phyloP scores from a whole-genome alignment of 2,888 invertebrate species.

The Apamea crenata region DNA sequence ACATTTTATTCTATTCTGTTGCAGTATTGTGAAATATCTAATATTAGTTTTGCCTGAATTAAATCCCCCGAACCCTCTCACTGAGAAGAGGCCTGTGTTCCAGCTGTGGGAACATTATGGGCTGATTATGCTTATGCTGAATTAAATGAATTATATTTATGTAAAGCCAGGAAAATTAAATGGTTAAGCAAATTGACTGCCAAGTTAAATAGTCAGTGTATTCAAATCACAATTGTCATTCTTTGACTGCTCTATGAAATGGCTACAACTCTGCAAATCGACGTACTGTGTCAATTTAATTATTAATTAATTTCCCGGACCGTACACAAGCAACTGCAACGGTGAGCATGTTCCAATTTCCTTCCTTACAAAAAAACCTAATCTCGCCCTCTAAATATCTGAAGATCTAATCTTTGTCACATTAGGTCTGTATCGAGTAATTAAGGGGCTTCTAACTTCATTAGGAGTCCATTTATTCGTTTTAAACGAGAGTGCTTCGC shows the following conservation, averaged over 20 bases:
- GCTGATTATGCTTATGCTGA: background rate
- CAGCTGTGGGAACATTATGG: background rate
- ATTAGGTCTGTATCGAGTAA: slow-evolving; percentile 76
- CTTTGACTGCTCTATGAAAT: background rate
- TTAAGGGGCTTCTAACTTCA: slow-evolving; percentile 77
- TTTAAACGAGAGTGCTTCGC: slow-evolving; percentile 74
- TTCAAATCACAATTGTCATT: background rate
- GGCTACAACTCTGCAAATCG: background rate
- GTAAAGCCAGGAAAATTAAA: background rate
- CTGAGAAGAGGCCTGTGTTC: background rate
- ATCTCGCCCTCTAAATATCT: slow-evolving; percentile 40
- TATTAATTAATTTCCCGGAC: no score
- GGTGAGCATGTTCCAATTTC: background rate
- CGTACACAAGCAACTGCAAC: background rate
- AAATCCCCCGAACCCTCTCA: background rate
- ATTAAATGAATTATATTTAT: background rate
- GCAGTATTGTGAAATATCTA: background rate
- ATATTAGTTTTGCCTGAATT: background rate
- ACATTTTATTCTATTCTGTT: background rate
- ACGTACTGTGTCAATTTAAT: background rate
- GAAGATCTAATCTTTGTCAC: slow-evolving; percentile 70
- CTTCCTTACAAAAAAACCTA: slow-evolving; percentile 12
- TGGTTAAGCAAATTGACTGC: background rate
- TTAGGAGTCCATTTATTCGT: slow-evolving; percentile 80
- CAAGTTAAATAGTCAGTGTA: background rate